Evolutionary conservation across 2,113 vertebrate species (phyloP).

Genomic region (Tragelaphus scriptus): DNA sequence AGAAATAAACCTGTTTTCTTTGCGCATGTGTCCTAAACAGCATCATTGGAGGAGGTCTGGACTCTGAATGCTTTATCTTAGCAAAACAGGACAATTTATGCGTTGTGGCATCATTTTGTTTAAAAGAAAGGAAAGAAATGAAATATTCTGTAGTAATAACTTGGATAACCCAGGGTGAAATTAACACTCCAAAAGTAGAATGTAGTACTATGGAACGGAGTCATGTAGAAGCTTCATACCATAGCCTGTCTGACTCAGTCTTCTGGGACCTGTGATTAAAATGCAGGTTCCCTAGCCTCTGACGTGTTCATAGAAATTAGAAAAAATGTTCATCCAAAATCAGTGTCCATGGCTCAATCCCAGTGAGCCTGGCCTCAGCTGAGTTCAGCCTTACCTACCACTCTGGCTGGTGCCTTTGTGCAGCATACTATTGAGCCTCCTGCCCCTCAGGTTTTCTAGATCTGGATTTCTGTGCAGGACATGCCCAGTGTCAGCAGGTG

Average conservation of each 20-base stretch:
- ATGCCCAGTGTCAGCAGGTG: neutral
- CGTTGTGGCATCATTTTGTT: neutral
- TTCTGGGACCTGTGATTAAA: neutral
- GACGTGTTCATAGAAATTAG: neutral
- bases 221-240: neutral
- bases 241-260: neutral
- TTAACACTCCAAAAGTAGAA: neutral
- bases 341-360: neutral
- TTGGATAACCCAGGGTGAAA: neutral
- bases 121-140: neutral
- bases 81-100: neutral
- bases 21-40: constrained; percentile 25
- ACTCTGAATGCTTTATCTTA: constrained; percentile 3
- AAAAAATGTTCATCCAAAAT: neutral
- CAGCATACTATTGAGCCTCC: neutral
- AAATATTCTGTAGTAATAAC: neutral
- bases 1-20: constrained; percentile 48
- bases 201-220: neutral
- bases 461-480: neutral
- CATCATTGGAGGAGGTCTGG: neutral
- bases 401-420: neutral
- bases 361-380: neutral
- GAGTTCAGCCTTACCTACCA: neutral
- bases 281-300: neutral
- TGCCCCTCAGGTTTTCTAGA: neutral